Base-by-base conservation (phyloP, 1,140 invertebrate genomes). In the Drosophila takahashii region DNA sequence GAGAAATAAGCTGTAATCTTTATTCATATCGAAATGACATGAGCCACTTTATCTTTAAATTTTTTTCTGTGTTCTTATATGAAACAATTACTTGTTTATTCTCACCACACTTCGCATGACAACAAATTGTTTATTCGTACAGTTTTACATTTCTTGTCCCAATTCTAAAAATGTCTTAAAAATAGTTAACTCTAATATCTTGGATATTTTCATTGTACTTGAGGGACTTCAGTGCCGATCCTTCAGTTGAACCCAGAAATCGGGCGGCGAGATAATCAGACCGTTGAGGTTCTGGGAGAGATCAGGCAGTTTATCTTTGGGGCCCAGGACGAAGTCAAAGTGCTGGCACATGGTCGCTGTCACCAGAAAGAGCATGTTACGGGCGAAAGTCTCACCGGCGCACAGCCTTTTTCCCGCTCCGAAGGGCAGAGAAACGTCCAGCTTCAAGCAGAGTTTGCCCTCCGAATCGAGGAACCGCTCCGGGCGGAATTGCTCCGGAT, bases 301-400 rank as follows among this genome's bases (percentile, higher is more conserved):
- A 44, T 81, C 70, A 0, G 92, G 93, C 36, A 91, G 32, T 0
- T 77, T 62, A 42, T 93, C 85, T 5, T 87, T 91, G 0, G 92
- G 77, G 1, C 92, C 87, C 3, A 93, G 84, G 1, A 66, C 62
- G 39, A 93, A 92, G 16, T 92, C 90, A 80, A 96, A 96, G 8
- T 94, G 94, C 89, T 96, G 96, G 77, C 96, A 89, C 29, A 96
- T 85, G 1, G 92, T 93, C 0, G 95, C 79, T 13, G 95, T 93
- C 47, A 95, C 93, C 29, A 95, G 91, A 75, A 96, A 96, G 51
- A 96, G 91, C 54, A 94, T 93, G 67, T 95, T 94, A 2, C 95
- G 92, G 0, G 96, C 94, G 70, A 95, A 95, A 0, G 95, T 95
- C 92, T 96, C 96, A 0, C 96, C 96, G 0, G 95, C 94, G 78